Evolutionary conservation across 30 jellyfish, hydroid and myxozoan species (phyloP).

Genomic region (Morbakka virulenta): DNA sequence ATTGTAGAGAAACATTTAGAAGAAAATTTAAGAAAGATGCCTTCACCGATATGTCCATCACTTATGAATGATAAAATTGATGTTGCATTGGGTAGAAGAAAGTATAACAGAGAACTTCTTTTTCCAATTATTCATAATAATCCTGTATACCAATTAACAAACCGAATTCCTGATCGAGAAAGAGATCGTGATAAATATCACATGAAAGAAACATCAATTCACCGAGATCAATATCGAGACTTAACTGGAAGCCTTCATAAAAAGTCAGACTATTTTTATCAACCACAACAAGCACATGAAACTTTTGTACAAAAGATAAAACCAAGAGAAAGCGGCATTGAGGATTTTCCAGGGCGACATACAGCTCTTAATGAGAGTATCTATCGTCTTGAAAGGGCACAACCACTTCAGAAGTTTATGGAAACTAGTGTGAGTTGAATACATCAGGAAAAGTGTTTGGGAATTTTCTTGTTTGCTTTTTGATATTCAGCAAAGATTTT

Average conservation of each 20-base stretch:
- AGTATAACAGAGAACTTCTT: slow-evolving; percentile 61
- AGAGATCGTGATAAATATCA: slow-evolving; percentile 51
- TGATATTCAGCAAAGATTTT: no score
- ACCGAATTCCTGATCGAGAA: slow-evolving; percentile 59
- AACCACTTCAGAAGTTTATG: slow-evolving; percentile 24
- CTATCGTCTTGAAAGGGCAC: slow-evolving; percentile 33
- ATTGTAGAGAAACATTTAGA: slow-evolving; percentile 45
- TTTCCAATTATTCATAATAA: slow-evolving; percentile 75
- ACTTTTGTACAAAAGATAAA: slow-evolving; percentile 15
- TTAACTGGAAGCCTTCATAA: slow-evolving; percentile 66
- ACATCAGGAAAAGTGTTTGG: no score
- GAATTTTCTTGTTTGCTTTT: no score
- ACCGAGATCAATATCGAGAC: slow-evolving; percentile 66
- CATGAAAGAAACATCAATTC: slow-evolving; percentile 30
- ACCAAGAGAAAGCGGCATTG: not conserved
- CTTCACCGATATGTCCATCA: slow-evolving; percentile 58
- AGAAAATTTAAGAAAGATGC: slow-evolving; percentile 26
- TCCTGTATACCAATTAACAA: slow-evolving; percentile 61
- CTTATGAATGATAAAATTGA: slow-evolving; percentile 63
- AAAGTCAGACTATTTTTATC: slow-evolving; percentile 35
- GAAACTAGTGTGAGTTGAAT: slow-evolving; percentile 10
- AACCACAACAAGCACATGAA: slow-evolving; percentile 61
- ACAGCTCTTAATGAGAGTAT: slow-evolving; percentile 55
- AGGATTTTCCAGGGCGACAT: slow-evolving; percentile 54
- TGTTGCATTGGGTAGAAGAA: slow-evolving; percentile 70